Evolutionary conservation across 2,113 vertebrate species (phyloP).

Genomic region (Corythoichthys haematopterus): DNA sequence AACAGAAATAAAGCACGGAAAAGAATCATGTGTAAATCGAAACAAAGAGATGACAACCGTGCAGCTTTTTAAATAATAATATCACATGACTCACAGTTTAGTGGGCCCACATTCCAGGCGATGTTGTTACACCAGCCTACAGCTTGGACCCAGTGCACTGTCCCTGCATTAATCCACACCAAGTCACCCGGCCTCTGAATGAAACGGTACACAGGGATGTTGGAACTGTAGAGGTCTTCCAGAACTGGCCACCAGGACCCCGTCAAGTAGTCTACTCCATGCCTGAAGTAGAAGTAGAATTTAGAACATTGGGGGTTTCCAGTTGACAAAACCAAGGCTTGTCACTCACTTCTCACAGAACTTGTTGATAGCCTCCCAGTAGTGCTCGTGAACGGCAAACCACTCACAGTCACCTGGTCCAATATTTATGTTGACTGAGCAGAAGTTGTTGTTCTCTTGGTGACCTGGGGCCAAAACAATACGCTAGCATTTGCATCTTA

Average conservation of each 20-base stretch:
- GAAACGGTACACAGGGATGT: constrained; percentile 90
- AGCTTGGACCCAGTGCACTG: constrained; percentile 91
- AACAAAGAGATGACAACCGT: background rate
- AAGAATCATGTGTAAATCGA: constrained; percentile 7
- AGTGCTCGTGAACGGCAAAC: constrained; percentile 88
- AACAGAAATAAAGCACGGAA: background rate
- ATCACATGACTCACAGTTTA: constrained; percentile 76
- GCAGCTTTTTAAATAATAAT: background rate
- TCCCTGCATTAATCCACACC: constrained; percentile 91
- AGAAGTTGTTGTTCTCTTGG: constrained; percentile 93
- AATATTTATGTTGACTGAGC: constrained; percentile 90
- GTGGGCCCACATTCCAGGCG: constrained; percentile 89
- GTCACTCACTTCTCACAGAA: constrained; percentile 84
- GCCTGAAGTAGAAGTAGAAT: constrained; percentile 59
- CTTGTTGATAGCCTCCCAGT: constrained; percentile 84
- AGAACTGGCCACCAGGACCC: constrained; percentile 93
- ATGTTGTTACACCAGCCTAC: constrained; percentile 96
- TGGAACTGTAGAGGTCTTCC: constrained; percentile 84
- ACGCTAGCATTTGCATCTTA: background rate
- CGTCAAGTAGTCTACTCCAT: constrained; percentile 86
- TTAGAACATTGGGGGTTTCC: background rate
- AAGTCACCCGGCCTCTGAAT: constrained; percentile 89
- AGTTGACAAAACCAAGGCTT: background rate
- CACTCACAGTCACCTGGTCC: constrained; percentile 90
- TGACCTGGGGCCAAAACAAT: constrained; percentile 71